Percentiles rank a stretch among this genome's conserved stretches.
Conservation (phyloP, 2,888 invertebrate genomes). For the Campoletis raptor region DNA sequence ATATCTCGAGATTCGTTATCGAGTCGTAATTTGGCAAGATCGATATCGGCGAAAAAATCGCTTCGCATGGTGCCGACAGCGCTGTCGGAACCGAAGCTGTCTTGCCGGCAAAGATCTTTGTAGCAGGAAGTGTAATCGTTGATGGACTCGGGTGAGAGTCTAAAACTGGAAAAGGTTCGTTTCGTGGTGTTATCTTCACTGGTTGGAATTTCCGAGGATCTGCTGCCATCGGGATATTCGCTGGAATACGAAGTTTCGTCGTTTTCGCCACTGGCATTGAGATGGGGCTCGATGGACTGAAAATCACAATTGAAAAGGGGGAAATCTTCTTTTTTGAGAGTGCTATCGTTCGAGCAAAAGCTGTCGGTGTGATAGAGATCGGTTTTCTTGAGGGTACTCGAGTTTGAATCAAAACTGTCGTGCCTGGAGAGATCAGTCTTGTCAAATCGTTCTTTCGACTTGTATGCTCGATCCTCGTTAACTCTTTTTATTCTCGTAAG, state of each 20-base stretch:
- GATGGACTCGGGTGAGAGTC: constrained; percentile 70
- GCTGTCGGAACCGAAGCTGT: constrained; percentile 82
- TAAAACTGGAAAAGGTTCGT: constrained; percentile 71
- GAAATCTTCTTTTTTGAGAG: constrained; percentile 73
- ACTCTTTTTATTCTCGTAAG: constrained; percentile 63
- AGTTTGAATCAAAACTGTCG: constrained; percentile 72
- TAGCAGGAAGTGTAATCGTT: constrained; percentile 76
- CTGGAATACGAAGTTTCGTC: constrained; percentile 35
- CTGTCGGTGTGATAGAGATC: constrained; percentile 74
- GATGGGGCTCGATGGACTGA: constrained; percentile 51
- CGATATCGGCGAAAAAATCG: constrained; percentile 82
- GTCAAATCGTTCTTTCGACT: constrained; percentile 62
- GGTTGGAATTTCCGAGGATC: constrained; percentile 53
- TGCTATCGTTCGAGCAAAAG: constrained; percentile 77
- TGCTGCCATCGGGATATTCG: constrained; percentile 59
- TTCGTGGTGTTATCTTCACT: constrained; percentile 57
- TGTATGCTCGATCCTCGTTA: constrained; percentile 35
- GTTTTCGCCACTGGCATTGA: constrained; percentile 28
- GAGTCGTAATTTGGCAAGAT: constrained; percentile 80
- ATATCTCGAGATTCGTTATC: constrained; percentile 77
- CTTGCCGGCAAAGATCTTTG: constrained; percentile 79
- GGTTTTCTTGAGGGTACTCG: constrained; percentile 72
- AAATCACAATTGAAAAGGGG: constrained; percentile 64
- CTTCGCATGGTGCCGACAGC: constrained; percentile 84
- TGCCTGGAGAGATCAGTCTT: constrained; percentile 59